Evolutionary conservation across 2,797 vertebrate species (phyloP).

Genomic region (Sphenodon punctatus): DNA sequence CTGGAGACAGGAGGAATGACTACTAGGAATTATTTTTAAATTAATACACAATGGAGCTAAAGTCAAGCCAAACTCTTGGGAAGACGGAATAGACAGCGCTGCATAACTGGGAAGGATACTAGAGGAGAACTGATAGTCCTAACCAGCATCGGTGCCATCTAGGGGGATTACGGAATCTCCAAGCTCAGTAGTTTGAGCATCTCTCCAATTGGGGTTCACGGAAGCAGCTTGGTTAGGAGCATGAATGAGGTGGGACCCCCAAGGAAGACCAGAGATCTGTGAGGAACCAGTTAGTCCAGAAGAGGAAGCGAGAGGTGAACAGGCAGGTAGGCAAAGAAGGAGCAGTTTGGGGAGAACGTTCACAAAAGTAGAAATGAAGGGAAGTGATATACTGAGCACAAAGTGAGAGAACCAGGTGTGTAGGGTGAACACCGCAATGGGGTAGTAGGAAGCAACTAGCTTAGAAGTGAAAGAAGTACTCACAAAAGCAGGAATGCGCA

Average conservation of each 20-base stretch:
- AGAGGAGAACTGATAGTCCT: neutral
- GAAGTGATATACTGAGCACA: neutral
- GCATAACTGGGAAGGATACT: too few relatives aligned
- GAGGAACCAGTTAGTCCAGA: neutral
- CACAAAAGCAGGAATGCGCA: too few relatives aligned
- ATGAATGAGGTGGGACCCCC: neutral
- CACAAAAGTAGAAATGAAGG: neutral
- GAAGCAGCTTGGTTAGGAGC: neutral
- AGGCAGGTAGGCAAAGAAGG: neutral
- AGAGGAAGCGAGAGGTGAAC: conserved; percentile 1
- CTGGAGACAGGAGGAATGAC: neutral
- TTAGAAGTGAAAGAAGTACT: neutral
- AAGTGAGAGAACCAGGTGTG: conserved; percentile 3
- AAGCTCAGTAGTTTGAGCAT: neutral
- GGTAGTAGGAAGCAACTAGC: conserved; percentile 52
- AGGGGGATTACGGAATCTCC: neutral
- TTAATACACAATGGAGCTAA: neutral
- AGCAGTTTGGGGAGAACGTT: neutral
- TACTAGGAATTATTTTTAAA: too few relatives aligned
- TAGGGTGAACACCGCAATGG: conserved; percentile 34
- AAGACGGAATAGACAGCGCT: too few relatives aligned
- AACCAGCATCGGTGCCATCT: too few relatives aligned
- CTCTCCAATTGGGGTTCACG: neutral
- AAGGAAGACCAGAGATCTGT: neutral
- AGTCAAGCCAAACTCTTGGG: neutral